Evolutionary conservation across 2,113 vertebrate species (phyloP).

Genomic region (Ellobius talpinus): DNA sequence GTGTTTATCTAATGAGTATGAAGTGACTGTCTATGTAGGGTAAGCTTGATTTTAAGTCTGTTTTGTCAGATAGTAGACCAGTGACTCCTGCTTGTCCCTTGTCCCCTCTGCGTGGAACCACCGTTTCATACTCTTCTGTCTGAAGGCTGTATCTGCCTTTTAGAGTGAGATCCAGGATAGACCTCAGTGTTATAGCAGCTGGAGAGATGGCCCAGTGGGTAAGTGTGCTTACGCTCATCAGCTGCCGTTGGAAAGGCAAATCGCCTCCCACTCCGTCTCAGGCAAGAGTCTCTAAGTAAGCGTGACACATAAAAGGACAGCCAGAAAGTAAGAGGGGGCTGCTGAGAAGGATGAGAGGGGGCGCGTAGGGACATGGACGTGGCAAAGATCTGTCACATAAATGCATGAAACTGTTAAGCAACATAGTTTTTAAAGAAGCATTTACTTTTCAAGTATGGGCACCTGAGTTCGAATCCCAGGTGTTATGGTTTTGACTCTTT

Average conservation of each 20-base stretch:
- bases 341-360: not conserved
- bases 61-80: not conserved
- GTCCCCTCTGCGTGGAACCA: not conserved
- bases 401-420: not conserved
- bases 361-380: fast-evolving
- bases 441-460: not conserved
- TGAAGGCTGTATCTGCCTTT: not conserved
- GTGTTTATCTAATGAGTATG: not conserved
- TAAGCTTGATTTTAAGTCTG: not conserved
- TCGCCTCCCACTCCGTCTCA: not conserved
- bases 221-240: not conserved
- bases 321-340: not conserved
- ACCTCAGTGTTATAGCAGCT: not conserved
- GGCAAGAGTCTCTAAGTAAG: not conserved
- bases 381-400: not conserved
- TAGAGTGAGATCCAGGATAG: not conserved
- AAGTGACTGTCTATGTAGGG: not conserved
- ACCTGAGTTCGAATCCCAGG: not conserved
- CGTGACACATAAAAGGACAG: not conserved
- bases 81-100: not conserved
- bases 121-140: not conserved
- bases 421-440: not conserved
- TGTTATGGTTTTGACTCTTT: no score
- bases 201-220: no score
- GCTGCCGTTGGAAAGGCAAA: not conserved